Conservation (phyloP, 2,888 invertebrate genomes). For the Acheta domesticus region DNA sequence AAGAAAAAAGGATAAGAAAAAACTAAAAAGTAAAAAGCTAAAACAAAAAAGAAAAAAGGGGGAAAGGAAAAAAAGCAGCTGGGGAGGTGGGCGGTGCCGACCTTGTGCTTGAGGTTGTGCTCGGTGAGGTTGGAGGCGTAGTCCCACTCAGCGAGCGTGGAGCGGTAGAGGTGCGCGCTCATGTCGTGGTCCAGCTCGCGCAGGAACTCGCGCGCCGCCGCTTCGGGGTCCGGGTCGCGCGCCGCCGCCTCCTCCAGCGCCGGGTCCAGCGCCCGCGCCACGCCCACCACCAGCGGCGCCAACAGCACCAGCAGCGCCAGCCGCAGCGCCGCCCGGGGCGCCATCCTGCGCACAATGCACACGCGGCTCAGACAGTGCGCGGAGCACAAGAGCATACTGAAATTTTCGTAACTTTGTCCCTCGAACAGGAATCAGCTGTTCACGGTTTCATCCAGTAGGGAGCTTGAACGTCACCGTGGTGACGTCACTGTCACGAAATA, state of each 20-base stretch:
- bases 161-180: slow-evolving; percentile 57
- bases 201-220: slow-evolving; percentile 60
- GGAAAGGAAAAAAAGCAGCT: too few relatives aligned
- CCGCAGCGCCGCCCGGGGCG: not conserved
- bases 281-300: not conserved
- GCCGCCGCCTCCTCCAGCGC: slow-evolving; percentile 24
- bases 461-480: too few relatives aligned
- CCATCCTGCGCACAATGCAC: not conserved
- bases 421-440: too few relatives aligned
- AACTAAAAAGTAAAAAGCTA: not conserved
- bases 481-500: too few relatives aligned
- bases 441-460: too few relatives aligned
- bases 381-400: too few relatives aligned
- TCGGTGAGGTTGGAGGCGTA: slow-evolving; percentile 75
- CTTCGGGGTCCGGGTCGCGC: slow-evolving; percentile 44
- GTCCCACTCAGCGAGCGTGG: slow-evolving; percentile 64
- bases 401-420: too few relatives aligned
- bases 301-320: not conserved
- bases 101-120: slow-evolving; percentile 59
- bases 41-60: too few relatives aligned
- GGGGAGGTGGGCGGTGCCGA: slow-evolving; percentile 38
- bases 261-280: slow-evolving; percentile 12
- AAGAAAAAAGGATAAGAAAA: too few relatives aligned
- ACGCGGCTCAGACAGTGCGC: too few relatives aligned
- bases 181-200: slow-evolving; percentile 58